Evolutionary conservation across 2,888 invertebrate species (phyloP), one percentile per base, ranked within the genome.

Genomic region (Ophioninae sp.): DNA sequence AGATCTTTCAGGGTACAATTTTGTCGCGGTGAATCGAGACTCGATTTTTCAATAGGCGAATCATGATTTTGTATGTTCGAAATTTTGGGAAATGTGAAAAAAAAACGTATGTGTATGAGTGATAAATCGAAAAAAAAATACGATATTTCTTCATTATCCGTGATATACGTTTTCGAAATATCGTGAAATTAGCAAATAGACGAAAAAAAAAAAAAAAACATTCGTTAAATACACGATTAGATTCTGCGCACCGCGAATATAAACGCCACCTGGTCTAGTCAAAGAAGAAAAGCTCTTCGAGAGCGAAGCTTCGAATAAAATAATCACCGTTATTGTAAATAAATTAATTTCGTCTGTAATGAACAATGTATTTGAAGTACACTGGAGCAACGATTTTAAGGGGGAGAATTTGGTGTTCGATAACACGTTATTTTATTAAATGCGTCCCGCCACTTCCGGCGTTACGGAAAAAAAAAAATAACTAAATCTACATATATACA

Each of bases 311-410:
- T 20, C 59, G 59, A 59, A 59, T 59, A 20, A 59, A 20, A 44
- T 71, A 72, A 84, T 79, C 81, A 68, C 56, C 81, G 79, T 81
- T 79, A 69, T 81, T 85, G 81, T 85, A 85, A 81, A 84, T 85
- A 85, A 83, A 75, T 79, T 30, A 30, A 77, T 79, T 84, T 56
- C 37, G 51, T 67, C 75, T 85, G 79, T 83, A 83, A 81, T 79
- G 74, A 79, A 30, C 73, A 23, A 77, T 84, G 81, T 85, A 83
- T 85, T 81, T 74, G 79, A 81, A 83, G 84, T 85, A 83, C 81
- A 79, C 77, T 77, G 79, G 30, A 81, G 77, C 69, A 85, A 76
- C 44, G 71, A 74, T 71, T 30, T 30, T 30, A 3, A 30, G 30
- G 30, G 30, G 69, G 56, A 76, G 59, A 69, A 59, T 72, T 63